These are phyloP conservation scores for Parascotia fuliginaria DNA, from an alignment of 2,888 invertebrate species.

Conservation along the genomic window DNA sequence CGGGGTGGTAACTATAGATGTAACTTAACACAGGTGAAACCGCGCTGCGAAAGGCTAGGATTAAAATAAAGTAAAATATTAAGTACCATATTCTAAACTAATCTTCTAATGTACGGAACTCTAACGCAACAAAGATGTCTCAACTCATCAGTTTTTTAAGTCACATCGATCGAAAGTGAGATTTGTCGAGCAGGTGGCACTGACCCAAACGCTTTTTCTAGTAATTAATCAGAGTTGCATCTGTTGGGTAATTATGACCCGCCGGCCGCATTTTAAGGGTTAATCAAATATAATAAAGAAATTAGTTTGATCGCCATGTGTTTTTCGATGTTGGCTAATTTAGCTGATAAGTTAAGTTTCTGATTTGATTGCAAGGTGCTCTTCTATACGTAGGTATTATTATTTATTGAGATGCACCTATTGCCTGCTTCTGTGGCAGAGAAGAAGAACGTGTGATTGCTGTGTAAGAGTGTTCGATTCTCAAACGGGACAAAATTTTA, in stretches of 20 bases:
- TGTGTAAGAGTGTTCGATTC: no score
- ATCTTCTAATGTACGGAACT: slow-evolving; percentile 29
- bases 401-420: no score
- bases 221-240: slow-evolving; percentile 82
- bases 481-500: no score
- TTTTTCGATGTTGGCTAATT: slow-evolving; percentile 38
- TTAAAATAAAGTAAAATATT: no score
- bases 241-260: slow-evolving; percentile 77
- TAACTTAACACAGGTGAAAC: no score
- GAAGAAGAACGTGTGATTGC: no score
- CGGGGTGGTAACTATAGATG: no score
- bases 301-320: slow-evolving; percentile 78
- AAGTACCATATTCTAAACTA: no score
- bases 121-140: background rate
- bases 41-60: no score
- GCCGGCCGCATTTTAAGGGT: slow-evolving; percentile 70
- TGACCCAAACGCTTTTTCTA: slow-evolving; percentile 71
- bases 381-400: background rate
- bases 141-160: slow-evolving; percentile 30
- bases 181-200: slow-evolving; percentile 72
- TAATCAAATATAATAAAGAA: slow-evolving; percentile 85
- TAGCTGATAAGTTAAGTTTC: slow-evolving; percentile 10
- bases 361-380: slow-evolving; percentile 5
- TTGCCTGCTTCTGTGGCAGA: no score
- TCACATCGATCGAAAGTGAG: slow-evolving; percentile 72